Base-by-base conservation (phyloP, 1,140 invertebrate species). In the Oryzaephilus surinamensis region DNA sequence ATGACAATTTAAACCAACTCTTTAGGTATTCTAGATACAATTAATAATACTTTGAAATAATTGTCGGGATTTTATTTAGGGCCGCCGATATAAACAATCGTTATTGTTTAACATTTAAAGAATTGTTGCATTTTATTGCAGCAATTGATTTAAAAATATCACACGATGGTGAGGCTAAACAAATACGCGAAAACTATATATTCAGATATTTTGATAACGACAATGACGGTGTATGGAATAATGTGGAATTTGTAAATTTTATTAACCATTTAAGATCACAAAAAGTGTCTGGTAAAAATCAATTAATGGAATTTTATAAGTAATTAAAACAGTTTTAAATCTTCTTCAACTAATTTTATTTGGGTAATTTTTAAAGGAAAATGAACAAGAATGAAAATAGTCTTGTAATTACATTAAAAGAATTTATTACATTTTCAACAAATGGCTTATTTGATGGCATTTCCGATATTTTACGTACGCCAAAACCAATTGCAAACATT, bases 151-250 rank as follows among this genome's bases (percentile, higher is more conserved):
- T 65, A 1, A 44, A 29, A 18, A 66, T 63, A 5, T 52, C 52
- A 11, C 65, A 67, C 40, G 58, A 44, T 16, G 66, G 66, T 2
- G 13, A 48, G 4, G 46, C 60, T 0, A 65, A 61, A 1, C 64
- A 68, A 39, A 52, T 67, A 19, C 50, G 67, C 19, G 64, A 63
- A 41, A 49, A 56, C 42, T 70, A 65, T 41, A 67, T 70, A 19
- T 70, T 69, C 41, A 63, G 52, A 38, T 58, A 46, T 24, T 57
- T 48, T 28, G 56, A 58, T 33, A 37, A 35, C 8, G 52, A 58
- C 23, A 42, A 42, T 8, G 55, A 58, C 24, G 38, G 43, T 14
- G 8, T 49, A 6, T 32, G 55, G 6, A 57, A 50, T 37, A 6
- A 14, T 8, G 48, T 42, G 7, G 56, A 58, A 34, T 46, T 58